Base-by-base conservation (phyloP, 2,888 invertebrate species). In the Archips xylosteana region DNA sequence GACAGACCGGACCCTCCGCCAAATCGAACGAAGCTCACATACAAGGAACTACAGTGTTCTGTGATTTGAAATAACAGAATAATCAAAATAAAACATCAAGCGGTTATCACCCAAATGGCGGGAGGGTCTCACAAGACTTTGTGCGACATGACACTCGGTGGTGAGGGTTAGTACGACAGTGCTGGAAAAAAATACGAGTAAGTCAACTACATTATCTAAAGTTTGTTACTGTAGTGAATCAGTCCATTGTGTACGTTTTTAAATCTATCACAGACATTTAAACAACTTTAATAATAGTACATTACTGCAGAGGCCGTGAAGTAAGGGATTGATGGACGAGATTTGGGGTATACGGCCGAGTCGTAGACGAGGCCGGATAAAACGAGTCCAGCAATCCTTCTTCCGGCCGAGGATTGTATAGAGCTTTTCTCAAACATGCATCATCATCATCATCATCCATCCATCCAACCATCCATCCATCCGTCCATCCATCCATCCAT, bases 121-220 rank as follows among this genome's bases (percentile, higher is more conserved):
- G 10, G 15, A 49, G 34, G 74, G 59, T 74, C 45, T 32, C 54
- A 47, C 65, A 45, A 64, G 67, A 63, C 42, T 45, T n/a, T 63
- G 62, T 63, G 63, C 57, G 36, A 57, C 34, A 69, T 49, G 69
- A 63, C 63, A 64, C 57, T 39, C 45, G 45, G 54, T 32, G 51
- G 61, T 60, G 59, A 68, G n/a, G 51, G 65, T 69, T 72, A 75
- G 72, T 73, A 65, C 57, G 61, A 54, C 45, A 63, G 68, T 75
- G 66, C 63, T 57, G 57, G 57, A 57, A 57, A 57, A n/a, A 57
- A 57, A 32, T 32, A 57, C 32, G 57, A 49, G 32, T 57, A 57
- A 32, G 32, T 57, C 32, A 57, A 32, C 39, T 36, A 36, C 36
- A 39, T 39, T n/a, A n/a, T 36, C 8, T 39, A 15, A 13, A 60